Conservation (phyloP, 2,113 vertebrate species). For the Nothoprocta perdicaria region DNA sequence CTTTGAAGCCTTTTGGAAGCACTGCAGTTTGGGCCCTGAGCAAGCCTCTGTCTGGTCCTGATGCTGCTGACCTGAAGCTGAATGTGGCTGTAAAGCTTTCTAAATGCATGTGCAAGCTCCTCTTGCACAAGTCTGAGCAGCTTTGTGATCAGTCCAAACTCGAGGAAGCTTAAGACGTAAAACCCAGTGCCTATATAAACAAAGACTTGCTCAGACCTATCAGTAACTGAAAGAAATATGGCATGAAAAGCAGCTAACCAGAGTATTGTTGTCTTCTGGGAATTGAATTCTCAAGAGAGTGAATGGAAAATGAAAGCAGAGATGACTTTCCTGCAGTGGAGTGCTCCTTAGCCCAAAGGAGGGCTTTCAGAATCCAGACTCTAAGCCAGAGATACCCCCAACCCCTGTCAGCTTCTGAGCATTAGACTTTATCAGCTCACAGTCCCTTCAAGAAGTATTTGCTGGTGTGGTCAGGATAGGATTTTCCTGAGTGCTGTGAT, state of each 20-base stretch:
- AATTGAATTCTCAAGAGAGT: background rate
- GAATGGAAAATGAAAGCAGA: background rate
- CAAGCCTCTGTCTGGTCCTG: background rate
- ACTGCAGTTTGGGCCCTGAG: background rate
- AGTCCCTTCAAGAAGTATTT: background rate
- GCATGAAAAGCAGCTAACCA: background rate
- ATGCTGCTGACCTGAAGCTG: background rate
- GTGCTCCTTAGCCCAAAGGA: background rate
- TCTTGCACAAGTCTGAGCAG: background rate
- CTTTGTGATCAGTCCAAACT: background rate
- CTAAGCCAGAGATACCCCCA: background rate
- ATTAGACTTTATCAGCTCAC: background rate
- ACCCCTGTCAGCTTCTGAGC: too few relatives aligned
- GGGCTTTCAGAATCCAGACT: background rate
- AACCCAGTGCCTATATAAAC: background rate
- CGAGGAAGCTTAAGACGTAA: background rate
- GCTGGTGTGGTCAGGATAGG: background rate
- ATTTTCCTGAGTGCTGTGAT: background rate
- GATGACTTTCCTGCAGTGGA: background rate
- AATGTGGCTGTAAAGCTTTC: background rate
- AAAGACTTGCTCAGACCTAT: background rate
- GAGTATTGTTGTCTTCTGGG: background rate
- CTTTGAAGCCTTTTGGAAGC: background rate
- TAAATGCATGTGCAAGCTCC: background rate
- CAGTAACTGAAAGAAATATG: background rate